Evolutionary conservation across 2,113 vertebrate genomes (phyloP).

Genomic region (Caranx melampygus): DNA sequence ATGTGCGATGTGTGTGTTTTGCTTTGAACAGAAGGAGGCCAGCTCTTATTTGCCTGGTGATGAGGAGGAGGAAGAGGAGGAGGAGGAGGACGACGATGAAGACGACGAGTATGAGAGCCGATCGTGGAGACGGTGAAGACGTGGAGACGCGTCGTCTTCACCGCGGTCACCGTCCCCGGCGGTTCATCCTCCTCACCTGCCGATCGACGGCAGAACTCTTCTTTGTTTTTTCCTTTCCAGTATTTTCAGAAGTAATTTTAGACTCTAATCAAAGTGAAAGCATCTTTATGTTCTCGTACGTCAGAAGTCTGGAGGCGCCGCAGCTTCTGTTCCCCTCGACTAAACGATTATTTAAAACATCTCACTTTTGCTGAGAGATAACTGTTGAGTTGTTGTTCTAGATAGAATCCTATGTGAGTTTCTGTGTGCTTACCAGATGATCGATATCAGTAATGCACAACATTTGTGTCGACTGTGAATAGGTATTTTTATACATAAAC

Average conservation of each 20-base stretch:
- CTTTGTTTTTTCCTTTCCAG: conserved; percentile 69
- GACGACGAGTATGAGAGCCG: conserved; percentile 97
- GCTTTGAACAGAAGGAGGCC: conserved; percentile 86
- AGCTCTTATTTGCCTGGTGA: conserved; percentile 91
- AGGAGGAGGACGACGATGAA: conserved; percentile 94
- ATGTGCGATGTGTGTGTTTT: background rate
- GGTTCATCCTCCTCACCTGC: conserved; percentile 28
- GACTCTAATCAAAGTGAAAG: conserved; percentile 57
- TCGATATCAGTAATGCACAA: conserved; percentile 83
- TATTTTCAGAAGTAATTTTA: conserved; percentile 77
- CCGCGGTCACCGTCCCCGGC: conserved; percentile 1
- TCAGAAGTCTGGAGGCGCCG: conserved; percentile 47
- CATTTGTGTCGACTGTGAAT: conserved; percentile 85
- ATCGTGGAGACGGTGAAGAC: conserved; percentile 96
- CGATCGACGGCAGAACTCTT: conserved; percentile 47
- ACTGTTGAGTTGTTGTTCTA: conserved; percentile 73
- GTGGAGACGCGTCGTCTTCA: background rate
- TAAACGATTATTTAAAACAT: conserved; percentile 72
- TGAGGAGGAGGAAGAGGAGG: conserved; percentile 86
- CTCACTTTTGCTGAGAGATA: conserved; percentile 82
- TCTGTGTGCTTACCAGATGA: conserved; percentile 80
- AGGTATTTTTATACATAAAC: conserved; percentile 82
- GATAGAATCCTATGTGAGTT: conserved; percentile 72
- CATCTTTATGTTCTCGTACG: conserved; percentile 54
- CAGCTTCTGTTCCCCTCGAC: conserved; percentile 64